Evolutionary conservation across 2,888 invertebrate genomes (phyloP), one percentile per base, ranked within the genome.

Genomic region (Caenorhabditis afra): DNA sequence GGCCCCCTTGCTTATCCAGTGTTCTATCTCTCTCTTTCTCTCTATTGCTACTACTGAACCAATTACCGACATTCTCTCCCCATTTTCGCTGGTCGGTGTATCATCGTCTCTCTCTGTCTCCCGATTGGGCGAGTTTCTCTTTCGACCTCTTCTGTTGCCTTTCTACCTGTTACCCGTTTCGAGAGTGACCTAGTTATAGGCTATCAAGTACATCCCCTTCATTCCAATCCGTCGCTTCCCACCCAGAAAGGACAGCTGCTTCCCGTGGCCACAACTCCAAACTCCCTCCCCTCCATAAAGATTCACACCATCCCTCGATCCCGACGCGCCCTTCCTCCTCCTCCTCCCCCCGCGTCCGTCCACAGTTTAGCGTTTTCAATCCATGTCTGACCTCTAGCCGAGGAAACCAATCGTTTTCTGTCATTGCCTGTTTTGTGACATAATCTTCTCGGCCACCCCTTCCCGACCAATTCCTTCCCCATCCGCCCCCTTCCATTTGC

Each of bases 381-480:
- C 70, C 37, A 22, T 37, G 57, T 49, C 55, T 71, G 71, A 71
- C 71, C 71, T 71, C 64, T 61, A 41, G 50, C 58, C 22, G 67
- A 29, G 29, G 29, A 71, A 71, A 64, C 62, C 71, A 71, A 64
- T 64, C 71, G 64, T 57, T 64, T 71, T 71, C 62, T 62, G 71
- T 55, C 71, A 71, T 71, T 44, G 45, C 64, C 71, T 71, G 62
- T 57, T 71, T 71, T 71, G 62, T 71, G 71, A 71, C 71, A 71
- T 71, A 71, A 71, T 71, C 71, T 71, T 49, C 70, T 70, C 55
- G 55, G 70, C 53, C 57, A 39, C 37, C 37, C 18, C 39, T n/a
- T n/a, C 44, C 18, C 29, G 29, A 29, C 29, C 29, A 7, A 16
- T 11, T 47, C 47, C 18, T 37, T 47, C 70, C 47, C 39, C 67